Evolutionary conservation across 2,888 invertebrate species (phyloP), one percentile per base, ranked within the genome.

Genomic region (Trichopoda pennipes): DNA sequence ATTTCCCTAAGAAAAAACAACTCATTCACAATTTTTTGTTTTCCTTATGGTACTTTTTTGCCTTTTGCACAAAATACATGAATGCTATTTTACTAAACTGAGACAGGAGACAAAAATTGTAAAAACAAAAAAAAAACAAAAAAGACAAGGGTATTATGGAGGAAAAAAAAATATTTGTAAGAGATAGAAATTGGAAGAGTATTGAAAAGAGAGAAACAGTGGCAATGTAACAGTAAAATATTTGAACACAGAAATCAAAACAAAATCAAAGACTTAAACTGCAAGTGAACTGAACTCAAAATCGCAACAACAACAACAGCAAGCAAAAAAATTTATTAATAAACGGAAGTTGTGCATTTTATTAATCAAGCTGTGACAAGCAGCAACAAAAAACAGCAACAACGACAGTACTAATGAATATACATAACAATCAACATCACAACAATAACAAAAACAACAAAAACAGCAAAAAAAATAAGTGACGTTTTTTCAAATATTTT

Each of bases 271-370:
- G 73, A 79, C 49, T 79, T 79, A 68, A 79, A 79, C 73, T 79
- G 69, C 69, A 82, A 73, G 63, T 70, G 77, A 77, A 70, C 61
- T 69, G 55, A 77, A 69, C 61, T 53, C 32, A 47, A 66, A 80
- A 70, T 72, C 35, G 53, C 58, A 72, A 80, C 47, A 53, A 16
- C 12, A 58, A 56, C 19, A 63, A 55, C 17, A 69, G 49, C 10
- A 69, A 74, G 42, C n/a, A 58, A 74, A 35, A 47, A 68, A 60
- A 76, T 58, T 78, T 69, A 89, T 89, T 88, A 88, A 89, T 89
- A 88, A 82, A 89, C 88, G 88, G 88, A 89, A 89, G 89, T 89
- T 88, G 89, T 88, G 88, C 89, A 89, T 89, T 89, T 89, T 89
- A 88, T 89, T 89, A 89, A 89, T 89, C 87, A 88, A 86, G 77